phyloP scores from a whole-genome alignment of 2,888 invertebrate genomes.

The Tenthredo notha region DNA sequence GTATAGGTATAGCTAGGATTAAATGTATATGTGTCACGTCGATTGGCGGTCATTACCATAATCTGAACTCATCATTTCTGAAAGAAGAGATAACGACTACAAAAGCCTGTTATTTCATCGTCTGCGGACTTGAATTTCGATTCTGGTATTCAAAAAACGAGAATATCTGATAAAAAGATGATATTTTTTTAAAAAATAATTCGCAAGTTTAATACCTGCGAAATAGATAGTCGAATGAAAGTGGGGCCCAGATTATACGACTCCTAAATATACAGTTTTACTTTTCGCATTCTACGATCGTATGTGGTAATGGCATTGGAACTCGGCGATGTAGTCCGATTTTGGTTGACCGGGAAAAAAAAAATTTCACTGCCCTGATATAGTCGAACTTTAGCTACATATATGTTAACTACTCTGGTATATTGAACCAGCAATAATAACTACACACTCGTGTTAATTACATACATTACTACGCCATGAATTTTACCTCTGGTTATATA shows the following conservation, averaged over 20 bases:
- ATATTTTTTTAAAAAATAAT: background rate
- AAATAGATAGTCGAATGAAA: conserved; percentile 11
- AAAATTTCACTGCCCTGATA: conserved; percentile 30
- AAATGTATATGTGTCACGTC: background rate
- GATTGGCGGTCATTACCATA: background rate
- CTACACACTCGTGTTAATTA: conserved; percentile 21
- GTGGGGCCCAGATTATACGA: conserved; percentile 1
- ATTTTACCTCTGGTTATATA: background rate
- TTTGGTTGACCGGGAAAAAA: conserved; percentile 33
- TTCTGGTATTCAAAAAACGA: background rate
- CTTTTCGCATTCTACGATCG: conserved; percentile 33
- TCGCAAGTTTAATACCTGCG: background rate
- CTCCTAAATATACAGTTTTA: conserved; percentile 26
- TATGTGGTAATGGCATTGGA: background rate
- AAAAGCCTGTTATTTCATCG: background rate
- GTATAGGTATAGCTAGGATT: background rate
- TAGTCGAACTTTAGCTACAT: background rate
- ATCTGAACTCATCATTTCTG: background rate
- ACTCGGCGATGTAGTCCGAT: conserved; percentile 1
- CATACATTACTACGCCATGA: conserved; percentile 10
- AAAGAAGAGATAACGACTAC: background rate
- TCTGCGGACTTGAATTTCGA: background rate
- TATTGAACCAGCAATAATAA: background rate
- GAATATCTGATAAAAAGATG: background rate
- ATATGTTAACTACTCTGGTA: background rate